Evolutionary conservation across 2,888 invertebrate genomes (phyloP).

Genomic region (Nomada fabriciana): DNA sequence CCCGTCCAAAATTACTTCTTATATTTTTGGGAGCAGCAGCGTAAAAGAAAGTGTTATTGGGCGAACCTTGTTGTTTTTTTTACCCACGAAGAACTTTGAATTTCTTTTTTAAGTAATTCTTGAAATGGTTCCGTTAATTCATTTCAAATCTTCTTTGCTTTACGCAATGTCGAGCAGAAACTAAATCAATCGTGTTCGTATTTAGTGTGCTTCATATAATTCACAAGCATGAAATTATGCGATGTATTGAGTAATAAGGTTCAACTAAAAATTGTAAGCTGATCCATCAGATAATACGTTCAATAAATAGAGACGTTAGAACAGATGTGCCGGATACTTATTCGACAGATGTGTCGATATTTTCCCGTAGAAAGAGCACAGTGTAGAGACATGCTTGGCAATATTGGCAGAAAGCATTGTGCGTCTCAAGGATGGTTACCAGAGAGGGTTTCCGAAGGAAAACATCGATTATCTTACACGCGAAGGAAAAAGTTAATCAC

Average conservation of each 20-base stretch:
- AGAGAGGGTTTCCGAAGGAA: conserved; percentile 37
- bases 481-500: conserved; percentile 67
- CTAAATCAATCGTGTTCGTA: no score
- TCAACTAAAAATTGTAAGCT: conserved; percentile 28
- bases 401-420: conserved; percentile 70
- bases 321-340: conserved; percentile 79
- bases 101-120: no score
- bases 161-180: no score
- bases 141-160: no score
- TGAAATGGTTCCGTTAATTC: no score
- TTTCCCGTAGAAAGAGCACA: conserved; percentile 65
- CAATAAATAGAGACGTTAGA: conserved; percentile 69
- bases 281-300: conserved; percentile 43
- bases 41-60: no score
- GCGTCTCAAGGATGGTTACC: conserved; percentile 47
- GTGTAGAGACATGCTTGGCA: conserved; percentile 71
- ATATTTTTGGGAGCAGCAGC: no score
- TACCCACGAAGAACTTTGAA: no score
- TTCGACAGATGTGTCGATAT: conserved; percentile 81
- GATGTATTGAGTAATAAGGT: conserved; percentile 40
- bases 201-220: no score
- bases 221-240: not conserved
- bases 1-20: no score
- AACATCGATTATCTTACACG: conserved; percentile 56
- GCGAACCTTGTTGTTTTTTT: no score